phyloP scores from a whole-genome alignment of 1,140 invertebrate species.

The Saccostrea cuccullata region DNA sequence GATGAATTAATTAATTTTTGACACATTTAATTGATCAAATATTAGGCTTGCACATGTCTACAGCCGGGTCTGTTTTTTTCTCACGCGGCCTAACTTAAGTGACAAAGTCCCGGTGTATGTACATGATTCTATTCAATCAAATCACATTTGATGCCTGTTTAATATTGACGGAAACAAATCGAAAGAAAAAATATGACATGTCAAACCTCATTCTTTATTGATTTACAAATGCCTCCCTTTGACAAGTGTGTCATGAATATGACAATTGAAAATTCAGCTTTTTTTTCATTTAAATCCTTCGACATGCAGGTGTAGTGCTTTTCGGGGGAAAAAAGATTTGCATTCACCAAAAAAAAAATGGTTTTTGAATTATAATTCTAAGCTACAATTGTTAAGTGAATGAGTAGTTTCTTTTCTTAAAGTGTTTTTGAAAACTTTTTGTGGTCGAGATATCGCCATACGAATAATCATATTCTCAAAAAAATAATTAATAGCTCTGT shows the following conservation, averaged over 20 bases:
- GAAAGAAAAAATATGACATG: constrained; percentile 31
- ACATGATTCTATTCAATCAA: constrained; percentile 31
- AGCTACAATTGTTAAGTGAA: too few species aligned
- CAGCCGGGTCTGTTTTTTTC: constrained; percentile 8
- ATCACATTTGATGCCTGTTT: constrained; percentile 29
- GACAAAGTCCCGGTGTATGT: constrained; percentile 12
- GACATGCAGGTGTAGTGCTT: constrained; percentile 1
- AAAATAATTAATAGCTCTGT: too few species aligned
- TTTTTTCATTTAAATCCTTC: constrained; percentile 5
- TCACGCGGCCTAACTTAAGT: neutral
- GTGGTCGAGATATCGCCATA: too few species aligned
- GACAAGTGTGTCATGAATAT: constrained; percentile 30
- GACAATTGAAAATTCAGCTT: neutral
- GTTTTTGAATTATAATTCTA: neutral
- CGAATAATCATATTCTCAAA: too few species aligned
- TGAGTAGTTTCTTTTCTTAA: too few species aligned
- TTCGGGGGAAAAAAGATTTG: neutral
- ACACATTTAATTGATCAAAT: constrained; percentile 25
- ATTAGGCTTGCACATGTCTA: constrained; percentile 13
- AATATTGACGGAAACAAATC: constrained; percentile 28
- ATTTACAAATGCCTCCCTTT: constrained; percentile 20
- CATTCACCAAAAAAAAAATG: neutral
- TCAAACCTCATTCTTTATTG: constrained; percentile 13
- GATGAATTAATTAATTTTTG: constrained; percentile 35
- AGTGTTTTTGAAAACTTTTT: too few species aligned